These are phyloP conservation scores for Takifugu rubripes DNA, from an alignment of 2,797 vertebrate genomes.

Conservation along the genomic window DNA sequence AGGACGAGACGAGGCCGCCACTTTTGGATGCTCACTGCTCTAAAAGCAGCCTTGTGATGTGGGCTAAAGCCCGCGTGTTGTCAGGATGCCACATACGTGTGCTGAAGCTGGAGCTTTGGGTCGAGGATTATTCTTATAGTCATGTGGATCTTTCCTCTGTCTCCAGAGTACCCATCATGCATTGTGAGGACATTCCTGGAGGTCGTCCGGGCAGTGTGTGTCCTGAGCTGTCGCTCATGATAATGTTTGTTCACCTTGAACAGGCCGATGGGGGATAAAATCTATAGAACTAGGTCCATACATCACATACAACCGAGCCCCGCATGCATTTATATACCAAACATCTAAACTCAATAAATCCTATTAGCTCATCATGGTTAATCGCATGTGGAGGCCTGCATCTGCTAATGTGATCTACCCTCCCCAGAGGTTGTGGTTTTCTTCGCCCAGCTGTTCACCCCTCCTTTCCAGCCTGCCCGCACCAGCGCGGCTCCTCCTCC, in stretches of 20 bases:
- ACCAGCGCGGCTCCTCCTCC: slow-evolving; percentile 20
- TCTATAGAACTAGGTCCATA: neutral
- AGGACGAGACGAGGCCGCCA: too few relatives aligned
- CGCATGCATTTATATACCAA: slow-evolving; percentile 11
- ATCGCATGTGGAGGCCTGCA: slow-evolving; percentile 28
- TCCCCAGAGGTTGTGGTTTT: slow-evolving; percentile 26
- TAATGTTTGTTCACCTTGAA: slow-evolving; percentile 12
- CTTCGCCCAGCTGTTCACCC: slow-evolving; percentile 49
- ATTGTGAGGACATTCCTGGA: too few relatives aligned
- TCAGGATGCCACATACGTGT: too few relatives aligned
- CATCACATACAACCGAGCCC: slow-evolving; percentile 20
- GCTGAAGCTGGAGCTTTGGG: too few relatives aligned
- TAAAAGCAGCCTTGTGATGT: too few relatives aligned
- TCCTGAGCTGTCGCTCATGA: slow-evolving; percentile 7
- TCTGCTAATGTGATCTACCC: slow-evolving; percentile 30
- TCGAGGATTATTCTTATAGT: neutral
- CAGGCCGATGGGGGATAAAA: neutral
- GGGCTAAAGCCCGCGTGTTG: too few relatives aligned
- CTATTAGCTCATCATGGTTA: slow-evolving; percentile 22
- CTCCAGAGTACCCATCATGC: too few relatives aligned
- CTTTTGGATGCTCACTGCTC: too few relatives aligned
- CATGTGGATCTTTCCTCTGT: slow-evolving; percentile 1
- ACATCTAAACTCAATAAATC: slow-evolving; percentile 6
- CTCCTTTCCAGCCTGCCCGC: slow-evolving; percentile 18
- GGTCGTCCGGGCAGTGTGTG: too few relatives aligned